Base-by-base conservation (phyloP, 2,888 invertebrate genomes). In the Zhengitettix transpicula region DNA sequence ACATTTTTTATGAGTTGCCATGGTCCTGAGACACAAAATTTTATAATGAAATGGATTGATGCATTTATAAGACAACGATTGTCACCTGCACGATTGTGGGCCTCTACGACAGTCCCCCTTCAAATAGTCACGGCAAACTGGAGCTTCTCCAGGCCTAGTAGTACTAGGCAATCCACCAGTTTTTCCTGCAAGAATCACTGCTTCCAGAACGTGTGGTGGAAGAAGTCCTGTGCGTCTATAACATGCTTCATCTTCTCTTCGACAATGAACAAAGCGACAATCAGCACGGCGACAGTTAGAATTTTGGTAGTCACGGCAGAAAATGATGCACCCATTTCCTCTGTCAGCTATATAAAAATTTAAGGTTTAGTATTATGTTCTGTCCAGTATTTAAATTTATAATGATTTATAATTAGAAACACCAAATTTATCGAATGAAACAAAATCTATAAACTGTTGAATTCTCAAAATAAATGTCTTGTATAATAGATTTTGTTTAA, bases 251-350 rank as follows among this genome's bases (percentile, higher is more conserved):
- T 89, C 88, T 62, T 80, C 79, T 16, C 84, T 77, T 1, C 83
- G 79, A 68, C 88, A 87, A 71, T 90, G 89, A 53, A 88, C 77
- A 70, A 88, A 89, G 68, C 83, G 83, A 68, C 88, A 89, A 61
- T 82, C 83, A 7, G 79, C 77, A 66, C 89, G 78, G n/a, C 79
- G 77, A 69, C 89, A 89, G 62, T 83, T 79, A 53, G 81, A 81
- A 70, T 89, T 89, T 73, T 89, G 89, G 69, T 76, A 82, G 69
- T 83, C 83, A 67, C 82, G 82, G 67, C 83, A 83, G 66, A 83
- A 83, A 51, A 76, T 58, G n/a, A 59, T 61, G 28, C 60, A 58
- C 52, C 42, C 44, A 16, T 60, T 55, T 12, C 52, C 40, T 14
- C 47, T 47, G 47, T 47, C 47, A n/a, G 47, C 47, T 47, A 28